phyloP scores from a whole-genome alignment of 2,797 vertebrate species.

The Cebuella pygmaea region DNA sequence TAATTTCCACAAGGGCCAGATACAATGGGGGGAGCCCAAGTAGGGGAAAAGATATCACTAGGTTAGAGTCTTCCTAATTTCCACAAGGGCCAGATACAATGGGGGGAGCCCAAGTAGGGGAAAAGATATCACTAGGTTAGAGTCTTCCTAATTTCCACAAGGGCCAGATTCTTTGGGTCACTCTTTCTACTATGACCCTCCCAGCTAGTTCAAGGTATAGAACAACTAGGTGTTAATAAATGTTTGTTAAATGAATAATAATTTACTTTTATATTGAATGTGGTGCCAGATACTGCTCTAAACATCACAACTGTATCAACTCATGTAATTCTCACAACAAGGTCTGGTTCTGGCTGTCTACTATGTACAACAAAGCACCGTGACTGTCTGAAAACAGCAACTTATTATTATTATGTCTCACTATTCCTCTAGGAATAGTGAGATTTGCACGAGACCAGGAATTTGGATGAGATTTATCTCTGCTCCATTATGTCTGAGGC shows the following conservation, averaged over 20 bases:
- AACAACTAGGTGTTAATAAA: neutral
- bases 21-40: too few species aligned
- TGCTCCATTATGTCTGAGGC: neutral
- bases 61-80: neutral
- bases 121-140: neutral
- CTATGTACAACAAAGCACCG: neutral
- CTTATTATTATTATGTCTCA: neutral
- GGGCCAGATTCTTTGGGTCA: neutral
- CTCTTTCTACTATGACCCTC: neutral
- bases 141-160: neutral
- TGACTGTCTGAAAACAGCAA: neutral
- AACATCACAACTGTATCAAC: neutral
- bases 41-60: neutral
- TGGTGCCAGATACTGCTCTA: neutral
- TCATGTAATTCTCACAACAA: neutral
- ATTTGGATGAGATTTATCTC: neutral
- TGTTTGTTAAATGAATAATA: neutral
- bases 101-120: too few species aligned
- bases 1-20: too few species aligned
- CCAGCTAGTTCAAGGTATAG: neutral
- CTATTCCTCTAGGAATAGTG: neutral
- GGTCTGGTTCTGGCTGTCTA: neutral
- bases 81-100: neutral
- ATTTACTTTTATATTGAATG: neutral
- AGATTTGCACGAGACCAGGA: neutral